Evolutionary conservation across 2,113 vertebrate species (phyloP), one percentile per base, ranked within the genome.

Genomic region (Leucosticte australis): DNA sequence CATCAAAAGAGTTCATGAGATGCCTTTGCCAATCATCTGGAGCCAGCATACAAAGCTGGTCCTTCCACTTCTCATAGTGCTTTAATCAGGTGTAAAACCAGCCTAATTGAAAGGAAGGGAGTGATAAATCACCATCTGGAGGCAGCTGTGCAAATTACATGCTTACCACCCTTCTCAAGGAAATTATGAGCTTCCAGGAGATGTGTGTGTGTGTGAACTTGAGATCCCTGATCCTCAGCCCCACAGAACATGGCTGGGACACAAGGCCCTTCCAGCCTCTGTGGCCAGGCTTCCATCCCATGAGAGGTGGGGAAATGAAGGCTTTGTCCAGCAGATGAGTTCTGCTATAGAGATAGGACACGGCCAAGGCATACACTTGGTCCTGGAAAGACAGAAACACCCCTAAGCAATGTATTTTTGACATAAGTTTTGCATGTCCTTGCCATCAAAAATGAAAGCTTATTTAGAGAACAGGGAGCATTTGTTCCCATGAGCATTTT

Each of bases 71-170:
- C 76, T 67, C 2, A 0, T 68, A 11, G 2, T 78, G 62, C 49
- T 92, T 96, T 95, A 84, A 94, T 89, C 81, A 84, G 28, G 44
- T 56, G 28, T 78, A 87, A 92, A 87, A 84, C 3, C 23, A 80
- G 14, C 27, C 42, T 94, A 91, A 92, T 65, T 95, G 64, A 94
- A 97, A 93, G 86, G 22, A 86, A 19, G 44, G 5, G 26, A 78
- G 39, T 67, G 69, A 76, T 9, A 5, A 68, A 84, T 79, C 53
- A 60, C 81, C 65, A 91, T 76, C 89, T 94, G 91, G 65, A 82
- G 20, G 41, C 9, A 81, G 21, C 70, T 86, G 64, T 18, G 8
- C 39, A 89, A 78, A 87, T 64, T 1, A 15, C 7, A 26, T 37
- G 80, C 44, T 75, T 76, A 52, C 7, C 22, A 69, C 3, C 24